phyloP scores from a whole-genome alignment of 2,797 vertebrate species.

The Catamblyrhynchus diadema region DNA sequence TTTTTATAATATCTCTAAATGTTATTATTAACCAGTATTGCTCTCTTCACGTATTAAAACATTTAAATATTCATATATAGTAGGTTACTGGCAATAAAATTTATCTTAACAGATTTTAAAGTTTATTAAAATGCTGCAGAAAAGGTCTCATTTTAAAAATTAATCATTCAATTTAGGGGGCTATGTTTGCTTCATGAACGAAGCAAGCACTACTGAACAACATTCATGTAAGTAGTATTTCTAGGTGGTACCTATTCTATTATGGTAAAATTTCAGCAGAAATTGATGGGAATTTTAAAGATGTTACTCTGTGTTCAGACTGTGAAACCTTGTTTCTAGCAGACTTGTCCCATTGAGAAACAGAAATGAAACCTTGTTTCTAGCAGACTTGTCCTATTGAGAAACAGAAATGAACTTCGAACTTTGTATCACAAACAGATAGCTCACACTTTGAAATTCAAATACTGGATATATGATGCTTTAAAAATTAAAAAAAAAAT shows the following conservation, averaged over 20 bases:
- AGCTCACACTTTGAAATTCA: neutral
- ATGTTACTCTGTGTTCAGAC: neutral
- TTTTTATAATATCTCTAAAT: neutral
- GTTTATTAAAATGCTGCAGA: neutral
- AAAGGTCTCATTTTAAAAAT: neutral
- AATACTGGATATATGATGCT: neutral
- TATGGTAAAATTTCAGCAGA: neutral
- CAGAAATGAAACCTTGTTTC: too few relatives aligned
- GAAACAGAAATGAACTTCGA: neutral
- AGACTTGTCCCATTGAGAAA: neutral
- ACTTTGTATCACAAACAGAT: neutral
- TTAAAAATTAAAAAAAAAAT: too few relatives aligned
- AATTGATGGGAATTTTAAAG: neutral
- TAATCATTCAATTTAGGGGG: neutral
- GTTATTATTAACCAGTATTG: neutral
- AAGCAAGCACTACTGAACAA: neutral
- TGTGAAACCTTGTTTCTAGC: neutral
- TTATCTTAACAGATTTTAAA: neutral
- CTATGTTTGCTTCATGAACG: neutral
- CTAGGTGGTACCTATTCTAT: neutral
- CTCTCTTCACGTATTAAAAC: neutral
- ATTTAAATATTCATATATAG: neutral
- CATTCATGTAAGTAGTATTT: neutral
- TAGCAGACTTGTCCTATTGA: too few relatives aligned
- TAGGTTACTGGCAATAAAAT: neutral